phyloP scores from a whole-genome alignment of 2,797 vertebrate species.

The Oceanodroma leucorhoa region DNA sequence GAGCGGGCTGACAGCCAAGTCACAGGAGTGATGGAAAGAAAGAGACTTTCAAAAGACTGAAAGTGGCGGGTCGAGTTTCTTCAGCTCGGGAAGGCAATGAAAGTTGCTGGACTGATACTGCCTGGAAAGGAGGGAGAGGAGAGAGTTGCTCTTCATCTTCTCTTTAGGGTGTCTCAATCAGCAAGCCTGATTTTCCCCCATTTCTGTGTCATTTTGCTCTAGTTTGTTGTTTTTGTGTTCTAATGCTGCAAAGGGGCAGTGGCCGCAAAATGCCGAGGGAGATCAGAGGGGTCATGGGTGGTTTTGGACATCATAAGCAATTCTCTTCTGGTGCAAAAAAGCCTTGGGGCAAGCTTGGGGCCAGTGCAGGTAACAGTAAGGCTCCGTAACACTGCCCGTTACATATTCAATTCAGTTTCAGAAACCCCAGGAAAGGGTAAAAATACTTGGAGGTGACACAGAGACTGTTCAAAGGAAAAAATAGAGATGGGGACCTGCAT shows the following conservation, averaged over 20 bases:
- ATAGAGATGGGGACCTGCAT: background rate
- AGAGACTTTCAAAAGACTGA: background rate
- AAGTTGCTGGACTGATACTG: background rate
- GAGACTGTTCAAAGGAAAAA: background rate
- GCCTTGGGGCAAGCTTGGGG: background rate
- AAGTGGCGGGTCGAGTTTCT: background rate
- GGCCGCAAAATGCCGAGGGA: background rate
- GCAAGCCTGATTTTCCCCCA: background rate
- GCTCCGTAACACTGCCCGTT: rapidly evolving
- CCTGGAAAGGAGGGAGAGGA: background rate
- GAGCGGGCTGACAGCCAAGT: background rate
- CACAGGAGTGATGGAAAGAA: background rate
- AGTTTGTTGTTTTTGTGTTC: background rate
- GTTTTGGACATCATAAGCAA: background rate
- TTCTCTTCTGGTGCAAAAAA: background rate
- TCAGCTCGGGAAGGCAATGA: background rate
- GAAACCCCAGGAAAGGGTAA: background rate
- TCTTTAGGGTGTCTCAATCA: background rate
- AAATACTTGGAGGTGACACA: background rate
- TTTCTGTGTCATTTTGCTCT: background rate
- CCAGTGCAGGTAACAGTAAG: background rate
- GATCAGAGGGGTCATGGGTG: background rate
- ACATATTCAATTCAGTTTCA: background rate
- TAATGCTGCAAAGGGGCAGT: background rate
- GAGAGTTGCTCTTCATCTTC: background rate